These are phyloP conservation scores for Callorhinus ursinus DNA, from an alignment of 2,113 vertebrate genomes.

Conservation along the genomic window DNA sequence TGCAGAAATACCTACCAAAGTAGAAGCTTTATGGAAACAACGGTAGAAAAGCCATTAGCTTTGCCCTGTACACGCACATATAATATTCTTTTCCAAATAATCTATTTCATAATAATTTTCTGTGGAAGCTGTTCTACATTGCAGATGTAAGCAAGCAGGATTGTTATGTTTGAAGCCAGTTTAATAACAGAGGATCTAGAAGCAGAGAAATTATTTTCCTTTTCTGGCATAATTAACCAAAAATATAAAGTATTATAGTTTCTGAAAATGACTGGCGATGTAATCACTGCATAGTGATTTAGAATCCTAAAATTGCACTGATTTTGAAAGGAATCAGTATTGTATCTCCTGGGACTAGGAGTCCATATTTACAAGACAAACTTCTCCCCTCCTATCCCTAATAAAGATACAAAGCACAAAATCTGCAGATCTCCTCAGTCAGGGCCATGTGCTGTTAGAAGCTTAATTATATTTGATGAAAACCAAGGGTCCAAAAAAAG, in stretches of 20 bases:
- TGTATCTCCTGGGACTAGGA: neutral
- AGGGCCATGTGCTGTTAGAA: neutral
- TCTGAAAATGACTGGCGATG: neutral
- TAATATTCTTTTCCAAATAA: neutral
- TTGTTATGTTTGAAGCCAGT: neutral
- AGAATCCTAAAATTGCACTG: constrained; percentile 23
- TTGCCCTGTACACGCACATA: neutral
- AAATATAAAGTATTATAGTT: neutral
- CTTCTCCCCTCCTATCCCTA: neutral
- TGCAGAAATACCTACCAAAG: constrained; percentile 22
- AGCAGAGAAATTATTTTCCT: neutral
- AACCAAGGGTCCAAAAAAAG: neutral
- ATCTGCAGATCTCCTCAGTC: neutral
- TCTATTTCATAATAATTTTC: constrained; percentile 18
- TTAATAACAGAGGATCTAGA: neutral
- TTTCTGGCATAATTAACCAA: neutral
- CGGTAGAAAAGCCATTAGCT: neutral
- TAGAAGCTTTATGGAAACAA: neutral
- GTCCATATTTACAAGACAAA: neutral
- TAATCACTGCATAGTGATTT: neutral
- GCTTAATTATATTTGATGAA: constrained; percentile 30
- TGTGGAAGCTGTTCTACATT: neutral
- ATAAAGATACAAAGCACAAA: neutral
- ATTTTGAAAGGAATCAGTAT: neutral
- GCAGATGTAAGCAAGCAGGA: neutral